Percentiles rank a stretch among this genome's conserved stretches.
These are phyloP conservation scores for Megalopta genalis DNA, from an alignment of 1,140 invertebrate species.

Conservation along the genomic window DNA sequence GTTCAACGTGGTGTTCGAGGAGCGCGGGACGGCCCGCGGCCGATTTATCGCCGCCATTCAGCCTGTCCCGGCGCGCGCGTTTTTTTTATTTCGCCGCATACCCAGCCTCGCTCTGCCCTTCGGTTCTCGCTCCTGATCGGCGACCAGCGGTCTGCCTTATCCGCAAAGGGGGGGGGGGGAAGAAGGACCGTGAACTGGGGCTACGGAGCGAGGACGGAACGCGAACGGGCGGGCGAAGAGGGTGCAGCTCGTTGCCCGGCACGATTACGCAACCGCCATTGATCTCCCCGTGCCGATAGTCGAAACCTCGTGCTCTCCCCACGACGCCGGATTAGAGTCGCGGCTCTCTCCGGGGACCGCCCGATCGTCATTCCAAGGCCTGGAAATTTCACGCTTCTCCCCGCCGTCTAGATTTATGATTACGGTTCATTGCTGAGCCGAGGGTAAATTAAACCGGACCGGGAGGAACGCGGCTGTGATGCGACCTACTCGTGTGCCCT, in stretches of 20 bases:
- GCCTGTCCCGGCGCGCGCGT: no score
- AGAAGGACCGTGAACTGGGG: conserved; percentile 37
- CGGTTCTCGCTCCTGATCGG: conserved; percentile 2
- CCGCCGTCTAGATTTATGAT: background rate
- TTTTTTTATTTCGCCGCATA: background rate
- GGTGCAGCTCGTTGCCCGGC: conserved; percentile 51
- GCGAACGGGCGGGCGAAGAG: conserved; percentile 8
- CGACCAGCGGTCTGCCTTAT: conserved; percentile 58
- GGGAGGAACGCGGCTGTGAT: no score
- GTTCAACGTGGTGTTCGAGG: background rate
- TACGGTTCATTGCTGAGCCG: no score
- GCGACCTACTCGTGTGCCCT: no score
- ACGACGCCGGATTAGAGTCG: conserved; percentile 14
- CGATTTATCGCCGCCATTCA: conserved; percentile 42
- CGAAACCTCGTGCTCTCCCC: conserved; percentile 48
- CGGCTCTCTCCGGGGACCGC: background rate
- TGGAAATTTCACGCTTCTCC: background rate
- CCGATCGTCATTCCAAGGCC: background rate
- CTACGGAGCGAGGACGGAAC: conserved; percentile 13
- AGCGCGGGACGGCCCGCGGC: background rate
- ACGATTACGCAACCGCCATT: conserved; percentile 63
- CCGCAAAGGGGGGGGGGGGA: conserved; percentile 60
- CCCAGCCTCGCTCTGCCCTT: conserved; percentile 40
- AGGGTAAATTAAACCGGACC: no score
- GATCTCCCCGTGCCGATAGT: conserved; percentile 59